Base-by-base conservation (phyloP, 2,888 invertebrate genomes). In the Seira musarum region DNA sequence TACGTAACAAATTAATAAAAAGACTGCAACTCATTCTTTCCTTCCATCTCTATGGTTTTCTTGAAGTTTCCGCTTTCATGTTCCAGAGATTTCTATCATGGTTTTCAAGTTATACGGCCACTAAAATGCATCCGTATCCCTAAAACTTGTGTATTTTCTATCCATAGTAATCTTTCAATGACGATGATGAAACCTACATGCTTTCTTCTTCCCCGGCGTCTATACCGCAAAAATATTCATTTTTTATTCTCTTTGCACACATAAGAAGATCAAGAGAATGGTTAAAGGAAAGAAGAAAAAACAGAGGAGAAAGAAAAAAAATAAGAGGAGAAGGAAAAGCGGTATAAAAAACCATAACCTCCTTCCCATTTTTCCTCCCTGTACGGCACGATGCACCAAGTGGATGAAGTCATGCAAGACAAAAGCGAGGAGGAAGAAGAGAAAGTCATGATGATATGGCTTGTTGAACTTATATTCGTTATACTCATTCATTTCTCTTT, bases 401-500 rank as follows among this genome's bases (percentile, higher is more conserved):
- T 77, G 71, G 81, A 81, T 81, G 72, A 81, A 81, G 81, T 81
- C 81, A 81, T 72, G 81, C 81, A 81, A 81, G 72, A 81, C 81
- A 81, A 81, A 81, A 60, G 77, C 63, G 72, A 76, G 57, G 71
- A 60, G 61, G 80, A 67, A 61, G 24, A 25, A 25, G 35, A 65
- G 65, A 71, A 81, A 81, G 80, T 81, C 75, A 76, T 60, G 71
- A 75, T 81, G 77, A 81, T 81, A 77, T 73, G 81, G 69, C 81
- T 81, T 81, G 81, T 81, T 81, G 81, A 81, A 57, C 67, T 77
- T 57, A 68, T 69, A 69, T 76, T 63, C 6, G 25, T 19, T 22
- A 61, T 53, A 53, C 30, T 30, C 30, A 30, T 30, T 30, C 30
- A 30, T 15, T 53, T 53, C n/a, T 53, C 13, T 53, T 61, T 61